Percentiles rank a stretch among this genome's conserved stretches.
phyloP scores from a whole-genome alignment of 2,113 vertebrate genomes.

The Arenaria interpres region DNA sequence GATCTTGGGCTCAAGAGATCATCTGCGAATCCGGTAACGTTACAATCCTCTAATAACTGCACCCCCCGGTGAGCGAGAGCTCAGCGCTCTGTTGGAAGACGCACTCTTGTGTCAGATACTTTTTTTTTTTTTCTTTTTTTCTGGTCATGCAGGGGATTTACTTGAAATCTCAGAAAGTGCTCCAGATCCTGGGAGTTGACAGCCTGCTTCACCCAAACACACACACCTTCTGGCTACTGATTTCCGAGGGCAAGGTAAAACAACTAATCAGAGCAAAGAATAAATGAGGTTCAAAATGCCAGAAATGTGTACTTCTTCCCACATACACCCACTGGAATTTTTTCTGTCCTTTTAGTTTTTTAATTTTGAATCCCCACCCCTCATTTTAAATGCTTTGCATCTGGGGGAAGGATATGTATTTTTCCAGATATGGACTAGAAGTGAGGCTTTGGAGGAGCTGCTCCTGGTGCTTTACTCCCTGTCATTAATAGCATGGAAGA shows the following conservation, averaged over 20 bases:
- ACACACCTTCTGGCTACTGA: not conserved
- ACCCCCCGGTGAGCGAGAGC: not conserved
- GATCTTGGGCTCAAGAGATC: not conserved
- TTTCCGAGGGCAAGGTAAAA: not conserved
- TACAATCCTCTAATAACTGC: conserved; percentile 4
- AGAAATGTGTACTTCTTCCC: not conserved
- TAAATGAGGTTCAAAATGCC: not conserved
- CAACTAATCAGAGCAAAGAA: rapidly evolving
- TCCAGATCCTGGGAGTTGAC: not conserved
- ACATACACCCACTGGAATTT: rapidly evolving
- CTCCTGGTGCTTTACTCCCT: not conserved
- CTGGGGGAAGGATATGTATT: not conserved
- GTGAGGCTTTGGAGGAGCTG: not conserved
- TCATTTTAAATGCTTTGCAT: not conserved
- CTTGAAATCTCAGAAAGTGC: not conserved
- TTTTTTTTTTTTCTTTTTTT: not conserved
- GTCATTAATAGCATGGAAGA: not conserved
- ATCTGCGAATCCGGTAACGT: not conserved
- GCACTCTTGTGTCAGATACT: not conserved
- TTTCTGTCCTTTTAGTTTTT: not conserved
- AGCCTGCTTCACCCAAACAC: not conserved
- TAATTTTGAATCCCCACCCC: not conserved
- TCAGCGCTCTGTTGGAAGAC: not conserved
- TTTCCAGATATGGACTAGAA: not conserved
- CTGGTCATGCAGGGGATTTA: not conserved